phyloP scores from a whole-genome alignment of 2,888 invertebrate species.

The Dasypogon diadema region DNA sequence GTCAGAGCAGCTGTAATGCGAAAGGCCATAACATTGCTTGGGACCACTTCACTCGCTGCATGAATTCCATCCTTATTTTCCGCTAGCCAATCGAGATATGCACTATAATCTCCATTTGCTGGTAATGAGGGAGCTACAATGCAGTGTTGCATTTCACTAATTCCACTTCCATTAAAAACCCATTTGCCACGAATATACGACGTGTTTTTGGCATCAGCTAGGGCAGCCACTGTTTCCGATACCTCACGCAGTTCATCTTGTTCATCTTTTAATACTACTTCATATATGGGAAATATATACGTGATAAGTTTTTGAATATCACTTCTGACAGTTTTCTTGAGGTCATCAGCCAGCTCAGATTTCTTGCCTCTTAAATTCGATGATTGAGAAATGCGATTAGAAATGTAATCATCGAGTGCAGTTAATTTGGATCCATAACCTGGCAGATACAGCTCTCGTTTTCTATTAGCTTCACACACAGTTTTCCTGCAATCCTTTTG shows the following conservation, averaged over 20 bases:
- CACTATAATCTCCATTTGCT: conserved; percentile 85
- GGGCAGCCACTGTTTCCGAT: conserved; percentile 70
- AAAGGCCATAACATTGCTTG: conserved; percentile 77
- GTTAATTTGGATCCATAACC: conserved; percentile 75
- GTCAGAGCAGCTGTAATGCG: conserved; percentile 85
- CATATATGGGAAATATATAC: conserved; percentile 77
- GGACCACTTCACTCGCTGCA: conserved; percentile 70
- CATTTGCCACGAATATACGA: conserved; percentile 84
- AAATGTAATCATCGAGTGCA: conserved; percentile 72
- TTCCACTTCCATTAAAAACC: conserved; percentile 74
- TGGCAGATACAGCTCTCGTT: conserved; percentile 71
- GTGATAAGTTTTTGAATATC: conserved; percentile 75
- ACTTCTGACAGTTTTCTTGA: conserved; percentile 72
- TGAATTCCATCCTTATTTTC: conserved; percentile 68
- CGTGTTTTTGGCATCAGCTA: conserved; percentile 82
- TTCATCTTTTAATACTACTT: conserved; percentile 65
- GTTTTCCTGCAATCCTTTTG: conserved; percentile 63
- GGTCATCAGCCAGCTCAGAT: conserved; percentile 70
- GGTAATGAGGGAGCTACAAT: conserved; percentile 89
- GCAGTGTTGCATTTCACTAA: conserved; percentile 77
- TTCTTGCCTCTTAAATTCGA: conserved; percentile 70
- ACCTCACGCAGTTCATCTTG: conserved; percentile 27
- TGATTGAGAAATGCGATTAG: conserved; percentile 70
- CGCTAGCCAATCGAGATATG: conserved; percentile 82
- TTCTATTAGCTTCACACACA: conserved; percentile 65